Conservation (phyloP, 1,140 invertebrate genomes). For the Microplitis mediator region DNA sequence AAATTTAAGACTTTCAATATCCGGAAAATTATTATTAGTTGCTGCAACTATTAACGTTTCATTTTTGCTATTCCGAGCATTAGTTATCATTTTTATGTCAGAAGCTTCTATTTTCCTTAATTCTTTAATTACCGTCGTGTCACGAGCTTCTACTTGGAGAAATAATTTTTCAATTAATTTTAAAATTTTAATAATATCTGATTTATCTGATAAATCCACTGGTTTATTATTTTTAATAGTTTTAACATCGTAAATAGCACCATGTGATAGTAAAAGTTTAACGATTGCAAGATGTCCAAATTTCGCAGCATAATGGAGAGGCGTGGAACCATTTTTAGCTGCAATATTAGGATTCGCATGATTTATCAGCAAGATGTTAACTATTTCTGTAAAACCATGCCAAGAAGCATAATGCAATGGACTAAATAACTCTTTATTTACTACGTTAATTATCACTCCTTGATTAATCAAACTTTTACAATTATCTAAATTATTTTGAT, state of each 20-base stretch:
- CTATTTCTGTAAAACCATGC: slow-evolving; percentile 29
- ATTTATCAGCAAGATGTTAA: slow-evolving; percentile 33
- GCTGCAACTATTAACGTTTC: background rate
- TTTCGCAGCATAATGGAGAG: slow-evolving; percentile 61
- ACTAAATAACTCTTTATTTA: slow-evolving; percentile 9
- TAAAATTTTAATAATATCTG: too few species aligned
- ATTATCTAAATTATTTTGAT: slow-evolving; percentile 2
- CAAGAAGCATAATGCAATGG: slow-evolving; percentile 33
- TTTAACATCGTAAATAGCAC: slow-evolving; percentile 58
- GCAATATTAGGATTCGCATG: slow-evolving; percentile 26
- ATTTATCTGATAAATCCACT: slow-evolving; percentile 30
- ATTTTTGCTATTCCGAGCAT: background rate
- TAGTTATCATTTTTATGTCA: too few species aligned
- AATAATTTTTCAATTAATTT: too few species aligned
- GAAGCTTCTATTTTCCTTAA: too few species aligned
- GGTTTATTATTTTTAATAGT: slow-evolving; percentile 43
- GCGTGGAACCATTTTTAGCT: slow-evolving; percentile 45
- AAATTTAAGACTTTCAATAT: too few species aligned
- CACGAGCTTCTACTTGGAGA: too few species aligned
- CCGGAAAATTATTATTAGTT: background rate
- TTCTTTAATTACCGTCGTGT: too few species aligned
- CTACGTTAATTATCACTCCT: slow-evolving; percentile 14
- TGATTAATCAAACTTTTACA: slow-evolving; percentile 22
- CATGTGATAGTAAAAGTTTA: slow-evolving; percentile 53
- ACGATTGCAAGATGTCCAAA: slow-evolving; percentile 60